Evolutionary conservation across 2,113 vertebrate genomes (phyloP), one percentile per base, ranked within the genome.

Genomic region (Mugil cephalus): DNA sequence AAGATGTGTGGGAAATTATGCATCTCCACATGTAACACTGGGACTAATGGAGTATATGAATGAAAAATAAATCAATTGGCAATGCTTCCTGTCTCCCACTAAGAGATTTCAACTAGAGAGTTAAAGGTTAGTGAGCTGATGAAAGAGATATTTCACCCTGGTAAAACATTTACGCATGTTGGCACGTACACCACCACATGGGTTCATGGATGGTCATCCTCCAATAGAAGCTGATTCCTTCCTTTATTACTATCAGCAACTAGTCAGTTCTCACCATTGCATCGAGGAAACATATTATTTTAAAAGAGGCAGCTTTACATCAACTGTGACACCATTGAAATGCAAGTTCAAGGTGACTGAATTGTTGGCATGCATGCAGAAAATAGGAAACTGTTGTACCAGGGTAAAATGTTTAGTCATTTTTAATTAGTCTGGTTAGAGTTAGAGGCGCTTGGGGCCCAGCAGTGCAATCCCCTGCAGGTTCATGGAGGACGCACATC

Each of bases 381-480:
- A 51, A 45, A 40, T 1, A 15, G 47, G 69, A 70, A 14, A 15
- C 15, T 17, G 81, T 88, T 80, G 19, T n/a, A 10, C 73, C 86
- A 79, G 78, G 53, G 87, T 78, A 78, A 89, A 72, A 58, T 0
- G 6, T 10, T 1, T 24, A 1, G n/a, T 61, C 43, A 35, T 18
- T 69, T 40, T 21, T 40, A 43, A 85, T 92, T 87, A 91, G 86
- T 78, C 19, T 36, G 76, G 85, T 89, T 87, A 90, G 83, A 48
- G 55, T 74, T 67, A 69, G 80, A 89, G 89, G 82, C 80, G 74
- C 70, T 75, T 35, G 77, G 90, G 91, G 86, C 88, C 92, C 92
- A 83, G 83, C 91, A 91, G 89, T 83, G 91, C 83, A 84, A 92
- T 88, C 89, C 91, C 87, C 77, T 65, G 85, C 76, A 92, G 90